These are phyloP conservation scores for Holothuria glaberrima DNA, from an alignment of 35 echinoderm and acorn worm species.

Conservation along the genomic window DNA sequence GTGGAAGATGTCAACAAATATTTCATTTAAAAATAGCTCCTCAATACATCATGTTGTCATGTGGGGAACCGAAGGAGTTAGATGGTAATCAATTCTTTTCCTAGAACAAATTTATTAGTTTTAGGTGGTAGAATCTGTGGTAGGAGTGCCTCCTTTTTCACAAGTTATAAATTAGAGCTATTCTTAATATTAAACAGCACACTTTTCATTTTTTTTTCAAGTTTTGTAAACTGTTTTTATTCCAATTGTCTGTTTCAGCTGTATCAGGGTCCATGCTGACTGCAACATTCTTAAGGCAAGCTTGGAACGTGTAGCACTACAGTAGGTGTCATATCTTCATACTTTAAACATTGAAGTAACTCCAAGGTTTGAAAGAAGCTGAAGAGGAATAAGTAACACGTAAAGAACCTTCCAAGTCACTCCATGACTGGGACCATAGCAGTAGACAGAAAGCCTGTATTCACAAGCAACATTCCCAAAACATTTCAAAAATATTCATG, in stretches of 20 bases:
- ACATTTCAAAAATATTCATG: no score
- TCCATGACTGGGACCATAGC: no score
- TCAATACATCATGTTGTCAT: not conserved
- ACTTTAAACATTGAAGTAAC: no score
- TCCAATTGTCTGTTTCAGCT: slow-evolving; percentile 5
- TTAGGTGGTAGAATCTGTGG: not conserved
- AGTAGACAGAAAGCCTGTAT: no score
- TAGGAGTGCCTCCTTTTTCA: not conserved
- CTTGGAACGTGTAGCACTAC: slow-evolving; percentile 16
- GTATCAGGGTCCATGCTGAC: slow-evolving; percentile 37
- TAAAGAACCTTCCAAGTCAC: no score
- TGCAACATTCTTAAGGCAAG: slow-evolving; percentile 19
- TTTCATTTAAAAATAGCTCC: no score
- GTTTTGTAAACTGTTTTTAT: not conserved
- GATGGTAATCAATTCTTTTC: not conserved
- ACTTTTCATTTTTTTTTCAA: no score
- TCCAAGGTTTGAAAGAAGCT: no score
- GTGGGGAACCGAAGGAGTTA: not conserved
- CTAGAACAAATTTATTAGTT: not conserved
- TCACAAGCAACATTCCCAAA: no score
- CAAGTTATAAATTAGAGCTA: not conserved
- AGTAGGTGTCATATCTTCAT: not conserved
- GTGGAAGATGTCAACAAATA: no score
- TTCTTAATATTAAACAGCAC: not conserved
- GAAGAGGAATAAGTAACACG: no score